Conservation (phyloP, 1,140 invertebrate species). For the Euwallacea fornicatus region DNA sequence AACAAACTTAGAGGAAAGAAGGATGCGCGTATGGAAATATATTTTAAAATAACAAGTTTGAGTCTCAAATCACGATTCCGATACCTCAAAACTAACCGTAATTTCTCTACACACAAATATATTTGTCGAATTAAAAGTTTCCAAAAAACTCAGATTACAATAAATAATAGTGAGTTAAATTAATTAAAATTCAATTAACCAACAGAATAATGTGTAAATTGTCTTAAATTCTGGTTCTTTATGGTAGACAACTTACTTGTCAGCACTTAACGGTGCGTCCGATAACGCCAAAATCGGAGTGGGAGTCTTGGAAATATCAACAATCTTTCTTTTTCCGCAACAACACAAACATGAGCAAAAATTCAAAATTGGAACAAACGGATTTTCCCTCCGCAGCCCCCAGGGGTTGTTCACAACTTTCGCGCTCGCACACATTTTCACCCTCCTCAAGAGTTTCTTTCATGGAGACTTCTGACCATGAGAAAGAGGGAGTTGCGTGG, state of each 20-base stretch:
- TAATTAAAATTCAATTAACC: too few species aligned
- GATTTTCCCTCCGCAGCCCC: slow-evolving; percentile 37
- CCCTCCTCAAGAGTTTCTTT: background rate
- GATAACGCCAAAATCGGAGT: slow-evolving; percentile 38
- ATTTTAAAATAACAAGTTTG: too few species aligned
- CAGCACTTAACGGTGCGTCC: slow-evolving; percentile 21
- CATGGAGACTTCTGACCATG: background rate
- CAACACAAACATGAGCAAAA: slow-evolving; percentile 32
- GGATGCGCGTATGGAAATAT: too few species aligned
- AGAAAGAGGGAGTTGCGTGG: background rate
- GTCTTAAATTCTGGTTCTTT: too few species aligned
- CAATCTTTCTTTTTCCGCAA: slow-evolving; percentile 35
- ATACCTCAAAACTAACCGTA: too few species aligned
- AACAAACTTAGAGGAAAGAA: too few species aligned
- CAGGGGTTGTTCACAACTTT: slow-evolving; percentile 38
- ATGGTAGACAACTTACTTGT: slow-evolving; percentile 17
- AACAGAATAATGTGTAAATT: too few species aligned
- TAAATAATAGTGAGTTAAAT: too few species aligned
- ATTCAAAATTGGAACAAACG: slow-evolving; percentile 9
- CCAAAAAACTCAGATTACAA: too few species aligned
- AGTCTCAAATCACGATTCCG: too few species aligned
- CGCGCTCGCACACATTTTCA: slow-evolving; percentile 28
- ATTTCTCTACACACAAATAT: too few species aligned
- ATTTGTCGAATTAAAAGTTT: too few species aligned
- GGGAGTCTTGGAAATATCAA: slow-evolving; percentile 24